Conservation (phyloP, 2,797 vertebrate genomes). For the Chelon auratus region DNA sequence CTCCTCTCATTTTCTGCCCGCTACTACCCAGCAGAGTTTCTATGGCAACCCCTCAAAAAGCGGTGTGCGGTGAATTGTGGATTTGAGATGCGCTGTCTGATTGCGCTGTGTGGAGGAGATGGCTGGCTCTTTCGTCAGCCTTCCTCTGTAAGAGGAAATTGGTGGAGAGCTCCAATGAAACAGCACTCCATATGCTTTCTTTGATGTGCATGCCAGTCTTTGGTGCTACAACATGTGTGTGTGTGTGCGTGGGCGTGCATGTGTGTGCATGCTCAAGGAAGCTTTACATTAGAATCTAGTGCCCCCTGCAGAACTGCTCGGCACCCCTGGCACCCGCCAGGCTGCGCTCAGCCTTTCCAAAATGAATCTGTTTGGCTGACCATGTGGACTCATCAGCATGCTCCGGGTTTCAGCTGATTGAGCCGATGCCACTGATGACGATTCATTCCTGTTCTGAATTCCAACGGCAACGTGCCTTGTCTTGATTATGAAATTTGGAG, state of each 20-base stretch:
- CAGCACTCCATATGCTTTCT: slow-evolving; percentile 75
- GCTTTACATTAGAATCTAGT: slow-evolving; percentile 71
- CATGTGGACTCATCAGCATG: slow-evolving; percentile 69
- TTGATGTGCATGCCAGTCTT: slow-evolving; percentile 64
- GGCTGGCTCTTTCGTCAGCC: slow-evolving; percentile 81
- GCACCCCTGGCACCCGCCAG: slow-evolving; percentile 60
- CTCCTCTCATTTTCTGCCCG: slow-evolving; percentile 84
- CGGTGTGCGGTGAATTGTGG: slow-evolving; percentile 82
- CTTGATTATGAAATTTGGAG: slow-evolving; percentile 27
- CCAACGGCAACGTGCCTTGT: slow-evolving; percentile 33
- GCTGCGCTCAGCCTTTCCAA: slow-evolving; percentile 51
- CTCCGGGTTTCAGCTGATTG: slow-evolving; percentile 62
- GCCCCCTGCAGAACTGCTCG: slow-evolving; percentile 64
- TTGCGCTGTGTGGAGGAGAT: slow-evolving; percentile 82
- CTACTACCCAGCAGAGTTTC: slow-evolving; percentile 86
- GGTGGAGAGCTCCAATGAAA: slow-evolving; percentile 78
- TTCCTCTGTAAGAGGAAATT: slow-evolving; percentile 80
- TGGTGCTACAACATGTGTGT: slow-evolving; percentile 37
- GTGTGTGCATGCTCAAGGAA: slow-evolving; percentile 7
- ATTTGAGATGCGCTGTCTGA: slow-evolving; percentile 84
- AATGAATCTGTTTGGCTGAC: slow-evolving; percentile 64
- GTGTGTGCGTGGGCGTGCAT: slow-evolving; percentile 7
- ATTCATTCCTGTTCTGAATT: slow-evolving; percentile 50
- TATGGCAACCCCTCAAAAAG: slow-evolving; percentile 88
- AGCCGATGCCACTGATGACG: slow-evolving; percentile 57